phyloP scores from a whole-genome alignment of 1,140 invertebrate species.

The Platorchestia sp. region DNA sequence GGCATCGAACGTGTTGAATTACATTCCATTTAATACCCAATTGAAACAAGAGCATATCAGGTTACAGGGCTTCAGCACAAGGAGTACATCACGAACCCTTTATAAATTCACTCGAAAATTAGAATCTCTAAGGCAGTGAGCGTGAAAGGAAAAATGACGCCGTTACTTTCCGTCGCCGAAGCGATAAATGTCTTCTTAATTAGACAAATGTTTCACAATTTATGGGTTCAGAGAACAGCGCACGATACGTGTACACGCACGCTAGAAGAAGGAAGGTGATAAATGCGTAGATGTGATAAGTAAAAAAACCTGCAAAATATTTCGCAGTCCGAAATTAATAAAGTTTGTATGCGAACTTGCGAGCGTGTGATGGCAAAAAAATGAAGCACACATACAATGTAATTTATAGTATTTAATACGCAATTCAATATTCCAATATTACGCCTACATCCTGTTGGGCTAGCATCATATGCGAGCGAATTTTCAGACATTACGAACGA shows the following conservation, averaged over 20 bases:
- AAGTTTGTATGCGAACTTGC: neutral
- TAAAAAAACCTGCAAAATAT: too few species aligned
- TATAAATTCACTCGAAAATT: neutral
- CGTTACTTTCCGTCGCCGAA: neutral
- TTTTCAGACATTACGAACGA: too few species aligned
- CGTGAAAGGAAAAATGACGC: neutral
- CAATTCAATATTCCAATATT: too few species aligned
- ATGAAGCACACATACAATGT: too few species aligned
- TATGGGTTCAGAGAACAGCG: neutral
- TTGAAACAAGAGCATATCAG: neutral
- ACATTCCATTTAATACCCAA: neutral
- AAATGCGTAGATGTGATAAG: too few species aligned
- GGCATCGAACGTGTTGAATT: too few species aligned
- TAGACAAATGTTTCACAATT: neutral
- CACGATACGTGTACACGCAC: neutral
- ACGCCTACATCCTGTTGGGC: too few species aligned
- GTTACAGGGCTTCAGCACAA: neutral
- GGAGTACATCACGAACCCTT: neutral
- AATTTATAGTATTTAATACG: too few species aligned
- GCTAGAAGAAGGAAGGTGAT: too few species aligned
- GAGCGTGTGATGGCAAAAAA: neutral
- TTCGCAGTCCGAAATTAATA: neutral
- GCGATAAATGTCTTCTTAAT: too few species aligned
- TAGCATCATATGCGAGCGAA: too few species aligned
- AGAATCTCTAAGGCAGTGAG: neutral